Conservation (phyloP, 2,797 vertebrate species). For the Apogon hyalosoma region DNA sequence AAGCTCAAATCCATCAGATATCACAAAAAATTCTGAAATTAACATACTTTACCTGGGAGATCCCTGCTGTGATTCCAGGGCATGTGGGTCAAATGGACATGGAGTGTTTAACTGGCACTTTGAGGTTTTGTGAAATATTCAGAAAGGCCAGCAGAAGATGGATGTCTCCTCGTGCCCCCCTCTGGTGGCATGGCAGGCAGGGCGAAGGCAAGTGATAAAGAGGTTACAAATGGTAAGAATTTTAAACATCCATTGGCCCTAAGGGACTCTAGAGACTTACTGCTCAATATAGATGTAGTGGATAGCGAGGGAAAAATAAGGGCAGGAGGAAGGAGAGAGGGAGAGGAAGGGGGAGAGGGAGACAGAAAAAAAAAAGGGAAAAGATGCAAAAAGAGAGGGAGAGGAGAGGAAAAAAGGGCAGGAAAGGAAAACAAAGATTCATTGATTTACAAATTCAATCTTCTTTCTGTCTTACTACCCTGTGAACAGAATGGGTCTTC, state of each 20-base stretch:
- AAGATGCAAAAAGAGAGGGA: background rate
- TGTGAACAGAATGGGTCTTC: conserved; percentile 36
- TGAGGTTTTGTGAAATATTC: conserved; percentile 77
- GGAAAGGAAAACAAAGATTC: conserved; percentile 56
- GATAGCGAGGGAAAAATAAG: conserved; percentile 54
- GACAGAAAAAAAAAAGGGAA: background rate
- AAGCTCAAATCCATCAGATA: conserved; percentile 22
- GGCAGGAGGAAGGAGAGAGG: conserved; percentile 9
- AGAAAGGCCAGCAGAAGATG: conserved; percentile 73
- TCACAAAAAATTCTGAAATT: conserved; percentile 47
- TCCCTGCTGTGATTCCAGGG: conserved; percentile 62
- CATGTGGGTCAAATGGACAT: conserved; percentile 52
- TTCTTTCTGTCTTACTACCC: conserved; percentile 39
- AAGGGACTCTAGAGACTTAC: conserved; percentile 67
- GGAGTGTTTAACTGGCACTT: conserved; percentile 66
- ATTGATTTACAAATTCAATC: conserved; percentile 73
- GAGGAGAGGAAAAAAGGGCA: conserved; percentile 43
- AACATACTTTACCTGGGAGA: conserved; percentile 57
- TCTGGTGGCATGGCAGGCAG: conserved; percentile 66
- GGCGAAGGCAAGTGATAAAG: conserved; percentile 76
- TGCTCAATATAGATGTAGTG: conserved; percentile 73
- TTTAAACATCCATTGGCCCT: conserved; percentile 80
- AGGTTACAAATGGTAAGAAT: conserved; percentile 81
- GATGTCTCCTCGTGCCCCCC: conserved; percentile 56
- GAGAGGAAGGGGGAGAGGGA: background rate